Evolutionary conservation across 2,113 vertebrate genomes (phyloP), one percentile per base, ranked within the genome.

Genomic region (Carlito syrichta): DNA sequence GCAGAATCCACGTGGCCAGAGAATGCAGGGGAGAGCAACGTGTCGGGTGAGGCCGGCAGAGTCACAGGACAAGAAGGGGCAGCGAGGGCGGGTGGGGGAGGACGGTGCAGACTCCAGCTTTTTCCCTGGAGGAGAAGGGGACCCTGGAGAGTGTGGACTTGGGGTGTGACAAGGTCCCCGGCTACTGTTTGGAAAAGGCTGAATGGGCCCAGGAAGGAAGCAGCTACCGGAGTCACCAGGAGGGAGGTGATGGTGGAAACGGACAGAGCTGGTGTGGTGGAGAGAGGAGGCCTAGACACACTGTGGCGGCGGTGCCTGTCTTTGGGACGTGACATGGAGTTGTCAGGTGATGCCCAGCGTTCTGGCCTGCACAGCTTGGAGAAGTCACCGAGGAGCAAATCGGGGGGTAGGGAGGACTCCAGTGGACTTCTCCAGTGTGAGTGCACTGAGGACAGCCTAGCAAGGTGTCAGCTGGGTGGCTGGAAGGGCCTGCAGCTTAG

Each of bases 271-370:
- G 62, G 54, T 20, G 23, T 4, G 32, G 14, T 38, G 14, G 10
- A 27, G 74, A 13, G 50, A 66, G 48, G 7, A 52, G 56, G 25
- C 14, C 40, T 35, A 32, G 40, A 52, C 4, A 54, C 8, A 0
- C 17, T 20, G 12, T 52, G 20, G 9, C 50, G 45, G 45, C 0
- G 13, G 43, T 8, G 0, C 6, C n/a, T n/a, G n/a, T n/a, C n/a
- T n/a, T n/a, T n/a, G n/a, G n/a, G n/a, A n/a, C n/a, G n/a, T n/a
- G n/a, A n/a, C n/a, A n/a, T n/a, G n/a, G n/a, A n/a, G n/a, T n/a
- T n/a, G 13, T 27, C 35, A 38, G 12, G 22, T 52, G 35, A 38
- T 4, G 27, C 71, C 86, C 71, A 60, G 56, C 25, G 40, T 54
- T 5, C 3, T 0, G 38, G 38, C 40, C 63, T 45, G 12, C 74